These are phyloP conservation scores for Troglohyphantes excavatus DNA, from an alignment of 2,888 invertebrate genomes.

Conservation along the genomic window DNA sequence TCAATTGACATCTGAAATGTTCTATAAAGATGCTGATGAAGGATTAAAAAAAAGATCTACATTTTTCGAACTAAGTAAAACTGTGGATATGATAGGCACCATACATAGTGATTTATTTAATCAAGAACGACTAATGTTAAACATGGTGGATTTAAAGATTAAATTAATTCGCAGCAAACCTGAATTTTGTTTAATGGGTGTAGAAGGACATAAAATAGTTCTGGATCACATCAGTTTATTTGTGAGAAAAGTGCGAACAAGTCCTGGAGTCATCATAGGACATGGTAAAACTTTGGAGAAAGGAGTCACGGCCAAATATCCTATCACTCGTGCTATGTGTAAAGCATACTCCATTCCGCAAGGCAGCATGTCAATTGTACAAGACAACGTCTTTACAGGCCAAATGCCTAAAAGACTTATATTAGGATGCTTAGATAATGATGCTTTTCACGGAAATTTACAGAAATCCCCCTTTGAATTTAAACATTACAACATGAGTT, in stretches of 20 bases:
- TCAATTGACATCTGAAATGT: slow-evolving; percentile 35
- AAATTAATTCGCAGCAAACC: slow-evolving; percentile 61
- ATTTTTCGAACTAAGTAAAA: slow-evolving; percentile 34
- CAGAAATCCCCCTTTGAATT: slow-evolving; percentile 80
- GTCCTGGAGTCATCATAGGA: slow-evolving; percentile 80
- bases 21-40: slow-evolving; percentile 41
- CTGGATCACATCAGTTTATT: slow-evolving; percentile 79
- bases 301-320: slow-evolving; percentile 79
- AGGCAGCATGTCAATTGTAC: slow-evolving; percentile 80
- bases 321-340: slow-evolving; percentile 77
- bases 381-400: slow-evolving; percentile 81
- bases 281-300: slow-evolving; percentile 70
- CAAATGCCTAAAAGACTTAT: slow-evolving; percentile 81
- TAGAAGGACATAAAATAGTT: slow-evolving; percentile 71
- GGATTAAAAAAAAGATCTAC: slow-evolving; percentile 15
- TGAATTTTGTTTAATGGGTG: slow-evolving; percentile 48
- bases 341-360: slow-evolving; percentile 80
- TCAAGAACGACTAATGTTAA: slow-evolving; percentile 48
- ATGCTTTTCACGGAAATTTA: slow-evolving; percentile 79
- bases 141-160: slow-evolving; percentile 41
- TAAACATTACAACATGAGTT: slow-evolving; percentile 79
- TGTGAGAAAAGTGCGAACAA: slow-evolving; percentile 79
- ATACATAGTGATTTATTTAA: slow-evolving; percentile 67
- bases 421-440: slow-evolving; percentile 80
- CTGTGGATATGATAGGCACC: slow-evolving; percentile 56